These are phyloP conservation scores for Umimayanthus chanpuru DNA, from an alignment of 92 coral and sea anemone genomes.

Conservation along the genomic window DNA sequence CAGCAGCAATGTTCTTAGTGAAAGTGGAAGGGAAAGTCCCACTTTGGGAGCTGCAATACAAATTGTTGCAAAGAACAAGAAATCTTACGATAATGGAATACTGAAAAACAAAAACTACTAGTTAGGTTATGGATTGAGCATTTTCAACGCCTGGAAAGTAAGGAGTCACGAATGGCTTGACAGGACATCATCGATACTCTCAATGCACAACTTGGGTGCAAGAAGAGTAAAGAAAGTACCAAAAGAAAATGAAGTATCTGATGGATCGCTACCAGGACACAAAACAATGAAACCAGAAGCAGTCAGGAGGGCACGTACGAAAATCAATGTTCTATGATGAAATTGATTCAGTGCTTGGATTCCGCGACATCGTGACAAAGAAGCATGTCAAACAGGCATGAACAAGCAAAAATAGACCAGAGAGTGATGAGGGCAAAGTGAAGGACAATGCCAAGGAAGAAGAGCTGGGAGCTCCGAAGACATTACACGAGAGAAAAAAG, in stretches of 20 bases:
- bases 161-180: slow-evolving; percentile 59
- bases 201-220: slow-evolving; percentile 44
- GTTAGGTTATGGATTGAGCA: slow-evolving; percentile 58
- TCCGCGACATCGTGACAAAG: slow-evolving; percentile 61
- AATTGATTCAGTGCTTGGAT: slow-evolving; percentile 59
- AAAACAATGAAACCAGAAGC: slow-evolving; percentile 57
- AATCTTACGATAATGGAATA: slow-evolving; percentile 48
- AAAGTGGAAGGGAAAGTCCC: slow-evolving; percentile 23
- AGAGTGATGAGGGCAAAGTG: neutral
- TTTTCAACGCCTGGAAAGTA: slow-evolving; percentile 59
- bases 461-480: slow-evolving; percentile 18
- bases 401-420: slow-evolving; percentile 15
- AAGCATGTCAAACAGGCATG: slow-evolving; percentile 58
- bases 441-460: neutral
- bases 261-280: too few relatives aligned
- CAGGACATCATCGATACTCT: slow-evolving; percentile 53
- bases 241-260: slow-evolving; percentile 63
- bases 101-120: slow-evolving; percentile 55
- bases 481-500: slow-evolving; percentile 18
- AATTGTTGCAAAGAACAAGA: slow-evolving; percentile 11
- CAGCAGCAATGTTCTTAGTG: slow-evolving; percentile 4
- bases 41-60: slow-evolving; percentile 19
- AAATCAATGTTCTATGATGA: slow-evolving; percentile 53
- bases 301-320: slow-evolving; percentile 55
- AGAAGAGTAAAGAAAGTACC: slow-evolving; percentile 55